A percentile compares a stretch with the other conserved stretches of the same genome.
These are phyloP conservation scores for Gallinago jamesoni DNA, from an alignment of 2,113 vertebrate species.

Conservation along the genomic window DNA sequence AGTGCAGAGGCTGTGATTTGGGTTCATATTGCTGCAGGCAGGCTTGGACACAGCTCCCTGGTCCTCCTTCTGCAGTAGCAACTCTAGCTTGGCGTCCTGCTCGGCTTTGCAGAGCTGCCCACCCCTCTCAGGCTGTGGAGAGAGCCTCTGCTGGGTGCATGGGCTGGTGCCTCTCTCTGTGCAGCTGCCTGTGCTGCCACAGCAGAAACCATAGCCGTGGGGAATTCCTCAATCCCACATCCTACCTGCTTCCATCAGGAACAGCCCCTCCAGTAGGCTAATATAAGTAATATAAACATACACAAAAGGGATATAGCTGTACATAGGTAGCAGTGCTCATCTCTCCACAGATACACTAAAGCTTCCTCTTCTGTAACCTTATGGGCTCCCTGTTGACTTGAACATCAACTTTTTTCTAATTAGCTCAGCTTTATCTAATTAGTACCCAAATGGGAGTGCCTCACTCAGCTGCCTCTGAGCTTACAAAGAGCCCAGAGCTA, in stretches of 20 bases:
- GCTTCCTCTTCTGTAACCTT: background rate
- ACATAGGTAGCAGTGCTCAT: background rate
- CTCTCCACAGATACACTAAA: fast-evolving
- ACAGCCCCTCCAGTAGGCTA: fast-evolving
- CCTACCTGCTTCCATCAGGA: background rate
- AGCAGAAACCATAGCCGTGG: background rate
- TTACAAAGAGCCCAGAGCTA: background rate
- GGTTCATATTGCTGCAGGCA: background rate
- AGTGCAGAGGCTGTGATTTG: background rate
- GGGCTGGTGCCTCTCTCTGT: background rate
- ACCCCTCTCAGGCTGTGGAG: too few relatives aligned
- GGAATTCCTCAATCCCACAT: background rate
- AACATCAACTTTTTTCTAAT: background rate
- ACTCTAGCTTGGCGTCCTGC: background rate
- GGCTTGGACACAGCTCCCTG: background rate
- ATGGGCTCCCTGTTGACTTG: background rate
- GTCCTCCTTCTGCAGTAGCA: background rate
- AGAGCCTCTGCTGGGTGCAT: fast-evolving
- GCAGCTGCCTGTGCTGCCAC: background rate
- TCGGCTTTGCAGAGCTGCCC: background rate
- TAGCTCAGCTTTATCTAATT: background rate
- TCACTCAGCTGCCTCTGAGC: background rate
- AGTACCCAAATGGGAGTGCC: background rate
- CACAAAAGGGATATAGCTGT: background rate
- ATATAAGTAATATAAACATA: background rate